Conservation (phyloP, 2,113 vertebrate species). For the Pachyramphus minor region DNA sequence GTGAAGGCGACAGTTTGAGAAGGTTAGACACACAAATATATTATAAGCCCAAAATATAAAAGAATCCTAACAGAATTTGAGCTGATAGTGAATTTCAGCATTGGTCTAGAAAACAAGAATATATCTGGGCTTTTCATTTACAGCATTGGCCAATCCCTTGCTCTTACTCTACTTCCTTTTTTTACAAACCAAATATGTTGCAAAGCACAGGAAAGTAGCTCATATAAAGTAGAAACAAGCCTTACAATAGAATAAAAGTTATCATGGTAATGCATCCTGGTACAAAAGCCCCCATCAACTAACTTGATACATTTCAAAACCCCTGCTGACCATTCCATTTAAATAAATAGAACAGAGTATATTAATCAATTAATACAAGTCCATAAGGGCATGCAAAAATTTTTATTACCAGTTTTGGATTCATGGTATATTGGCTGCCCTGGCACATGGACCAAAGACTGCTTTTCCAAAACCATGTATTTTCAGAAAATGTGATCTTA, state of each 20-base stretch:
- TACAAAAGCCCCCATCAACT: neutral
- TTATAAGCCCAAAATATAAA: neutral
- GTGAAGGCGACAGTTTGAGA: neutral
- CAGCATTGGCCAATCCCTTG: rapidly evolving
- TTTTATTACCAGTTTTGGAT: neutral
- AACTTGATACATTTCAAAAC: neutral
- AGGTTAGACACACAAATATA: neutral
- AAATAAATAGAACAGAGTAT: neutral
- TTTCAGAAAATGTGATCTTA: neutral
- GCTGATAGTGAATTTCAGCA: neutral
- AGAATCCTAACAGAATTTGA: neutral
- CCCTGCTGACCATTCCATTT: neutral
- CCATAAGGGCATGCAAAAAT: neutral
- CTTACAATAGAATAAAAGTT: neutral
- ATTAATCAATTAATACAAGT: neutral
- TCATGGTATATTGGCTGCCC: neutral
- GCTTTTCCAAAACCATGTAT: neutral
- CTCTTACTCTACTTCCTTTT: neutral
- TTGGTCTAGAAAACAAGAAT: neutral
- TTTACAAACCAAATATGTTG: neutral
- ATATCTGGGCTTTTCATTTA: neutral
- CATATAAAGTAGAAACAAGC: neutral
- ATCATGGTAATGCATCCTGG: neutral
- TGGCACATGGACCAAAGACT: neutral
- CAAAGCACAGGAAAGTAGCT: neutral